These are phyloP conservation scores for Orestias chungarensis DNA, from an alignment of 2,797 vertebrate genomes.

Conservation along the genomic window DNA sequence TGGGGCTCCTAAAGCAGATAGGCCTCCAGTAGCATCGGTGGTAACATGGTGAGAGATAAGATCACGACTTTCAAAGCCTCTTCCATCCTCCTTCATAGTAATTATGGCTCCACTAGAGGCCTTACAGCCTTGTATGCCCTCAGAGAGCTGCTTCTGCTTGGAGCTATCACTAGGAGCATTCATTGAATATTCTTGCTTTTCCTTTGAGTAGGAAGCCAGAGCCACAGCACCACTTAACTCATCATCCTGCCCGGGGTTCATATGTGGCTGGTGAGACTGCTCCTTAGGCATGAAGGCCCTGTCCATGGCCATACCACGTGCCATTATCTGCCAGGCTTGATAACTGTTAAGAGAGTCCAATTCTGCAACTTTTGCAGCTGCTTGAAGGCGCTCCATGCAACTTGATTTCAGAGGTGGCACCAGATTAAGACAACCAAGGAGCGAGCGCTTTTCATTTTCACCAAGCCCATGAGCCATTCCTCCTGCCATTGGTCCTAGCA, in stretches of 20 bases:
- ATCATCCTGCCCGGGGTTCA: constrained; percentile 89
- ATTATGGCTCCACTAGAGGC: constrained; percentile 83
- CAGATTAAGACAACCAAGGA: constrained; percentile 94
- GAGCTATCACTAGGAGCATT: constrained; percentile 89
- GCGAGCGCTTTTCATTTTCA: constrained; percentile 94
- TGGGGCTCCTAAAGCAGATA: constrained; percentile 80
- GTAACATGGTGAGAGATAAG: constrained; percentile 84
- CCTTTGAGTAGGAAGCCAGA: constrained; percentile 89
- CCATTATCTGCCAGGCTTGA: constrained; percentile 99
- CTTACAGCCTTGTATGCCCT: constrained; percentile 90
- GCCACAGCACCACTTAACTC: constrained; percentile 85
- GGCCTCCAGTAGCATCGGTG: constrained; percentile 57
- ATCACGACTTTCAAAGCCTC: constrained; percentile 90
- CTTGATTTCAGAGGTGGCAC: constrained; percentile 98
- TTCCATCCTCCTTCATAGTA: constrained; percentile 88
- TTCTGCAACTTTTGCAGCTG: constrained; percentile 96
- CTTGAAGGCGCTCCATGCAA: constrained; percentile 97
- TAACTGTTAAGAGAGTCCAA: constrained; percentile 99
- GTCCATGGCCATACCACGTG: constrained; percentile 96
- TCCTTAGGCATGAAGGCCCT: constrained; percentile 97
- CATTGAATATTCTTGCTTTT: constrained; percentile 92
- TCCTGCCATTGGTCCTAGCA: constrained; percentile 89
- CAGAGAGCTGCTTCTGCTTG: constrained; percentile 94
- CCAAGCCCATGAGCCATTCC: constrained; percentile 87
- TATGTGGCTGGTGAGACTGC: constrained; percentile 85